phyloP scores from a whole-genome alignment of 2,113 vertebrate species.

The Azemiops feae region DNA sequence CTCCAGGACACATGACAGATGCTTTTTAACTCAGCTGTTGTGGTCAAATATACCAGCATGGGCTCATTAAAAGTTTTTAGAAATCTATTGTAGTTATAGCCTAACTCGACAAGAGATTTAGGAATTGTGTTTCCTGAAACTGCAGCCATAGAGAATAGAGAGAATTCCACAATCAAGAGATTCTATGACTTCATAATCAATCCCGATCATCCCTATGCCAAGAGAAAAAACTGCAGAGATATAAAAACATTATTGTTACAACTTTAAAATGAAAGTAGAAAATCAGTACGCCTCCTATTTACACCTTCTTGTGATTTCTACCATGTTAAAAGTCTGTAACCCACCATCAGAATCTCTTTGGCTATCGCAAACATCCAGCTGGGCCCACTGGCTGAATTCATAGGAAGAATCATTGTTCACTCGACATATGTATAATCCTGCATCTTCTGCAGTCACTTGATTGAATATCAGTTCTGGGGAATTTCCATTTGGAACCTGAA shows the following conservation, averaged over 20 bases:
- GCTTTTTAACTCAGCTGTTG: neutral
- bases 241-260: neutral
- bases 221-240: neutral
- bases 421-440: slow-evolving; percentile 93
- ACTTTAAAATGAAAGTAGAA: neutral
- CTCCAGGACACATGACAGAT: neutral
- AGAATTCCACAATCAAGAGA: neutral
- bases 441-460: slow-evolving; percentile 74
- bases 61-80: neutral
- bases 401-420: slow-evolving; percentile 83
- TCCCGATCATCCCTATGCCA: neutral
- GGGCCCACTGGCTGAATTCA: slow-evolving; percentile 90
- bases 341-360: slow-evolving; percentile 69
- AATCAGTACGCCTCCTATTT: neutral
- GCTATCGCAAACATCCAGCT: slow-evolving; percentile 82
- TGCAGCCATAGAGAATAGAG: neutral
- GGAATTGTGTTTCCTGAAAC: neutral
- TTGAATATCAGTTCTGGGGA: slow-evolving; percentile 84
- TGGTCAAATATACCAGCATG: slow-evolving; percentile 9
- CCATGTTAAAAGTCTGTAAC: slow-evolving; percentile 27
- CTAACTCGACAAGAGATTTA: neutral
- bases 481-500: slow-evolving; percentile 81
- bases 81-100: neutral
- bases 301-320: neutral
- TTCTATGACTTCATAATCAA: neutral